Base-by-base conservation (phyloP, 1,140 invertebrate species). In the Procambarus clarkii region DNA sequence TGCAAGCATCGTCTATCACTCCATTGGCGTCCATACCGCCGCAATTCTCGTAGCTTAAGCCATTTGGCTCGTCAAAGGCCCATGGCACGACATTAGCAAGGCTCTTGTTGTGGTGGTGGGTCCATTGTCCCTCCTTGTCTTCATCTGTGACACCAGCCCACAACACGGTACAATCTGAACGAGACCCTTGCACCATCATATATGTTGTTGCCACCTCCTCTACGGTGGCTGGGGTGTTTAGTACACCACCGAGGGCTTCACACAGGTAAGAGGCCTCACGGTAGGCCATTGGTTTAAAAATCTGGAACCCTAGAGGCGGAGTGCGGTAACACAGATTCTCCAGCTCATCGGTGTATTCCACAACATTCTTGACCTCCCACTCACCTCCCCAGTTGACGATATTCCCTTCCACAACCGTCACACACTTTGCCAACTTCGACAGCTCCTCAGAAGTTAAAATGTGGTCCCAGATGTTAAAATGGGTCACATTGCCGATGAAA, bases 1-100 rank as follows among this genome's bases (percentile, higher is more conserved):
- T 60, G 86, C 91, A 88, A 3, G 71, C 79, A 18, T 92, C 86
- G 86, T 92, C 91, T 34, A 86, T 86, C 45, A 88, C 21, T 15
- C 91, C 91, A n/a, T 92, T 64, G 11, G 64, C 54, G 86, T 88
- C 91, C 9, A 92, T 48, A 18, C 79, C 91, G 24, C 86, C 91
- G 54, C 91, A 92, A 48, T 88, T 83, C 79, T 92, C 91, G 80
- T 88, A 92, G 48, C 24, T 58, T 44, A 92, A n/a, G 71, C 91
- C 91, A 50, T 92, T 92, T 24, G 91, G 91, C 82, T 92, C 91
- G 64, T 92, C 80, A 24, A 88, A 88, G 79, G 85, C 86, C 91
- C 91, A 92, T 13, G 92, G 92, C 45, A 92, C n/a, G 46, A 76
- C 48, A 3, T 15, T 13, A 13, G 80, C 77, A 9, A 78, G n/a